Percentiles rank a stretch among this genome's conserved stretches.
Conservation (phyloP, 2,888 invertebrate genomes). For the Resseliella maxima region DNA sequence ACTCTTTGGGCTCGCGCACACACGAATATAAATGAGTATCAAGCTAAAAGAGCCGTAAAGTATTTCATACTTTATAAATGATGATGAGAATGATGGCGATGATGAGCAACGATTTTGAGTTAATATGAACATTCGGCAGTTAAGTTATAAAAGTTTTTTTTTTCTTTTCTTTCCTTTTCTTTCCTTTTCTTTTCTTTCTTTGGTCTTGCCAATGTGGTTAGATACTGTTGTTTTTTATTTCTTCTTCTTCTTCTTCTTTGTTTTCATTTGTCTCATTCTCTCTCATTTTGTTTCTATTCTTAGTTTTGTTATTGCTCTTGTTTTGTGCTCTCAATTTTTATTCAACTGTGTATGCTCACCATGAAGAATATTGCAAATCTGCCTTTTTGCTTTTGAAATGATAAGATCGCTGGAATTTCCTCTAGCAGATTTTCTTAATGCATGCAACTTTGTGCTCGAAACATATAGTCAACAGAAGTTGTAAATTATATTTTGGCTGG, state of each 20-base stretch:
- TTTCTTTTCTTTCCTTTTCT: neutral
- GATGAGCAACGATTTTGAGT: slow-evolving; percentile 49
- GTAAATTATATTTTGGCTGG: slow-evolving; percentile 33
- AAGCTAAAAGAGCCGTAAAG: slow-evolving; percentile 41
- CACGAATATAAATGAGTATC: slow-evolving; percentile 19
- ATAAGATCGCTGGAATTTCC: slow-evolving; percentile 34
- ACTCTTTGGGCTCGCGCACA: neutral
- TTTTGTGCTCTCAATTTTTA: neutral
- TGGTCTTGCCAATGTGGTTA: too few species aligned
- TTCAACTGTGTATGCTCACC: neutral
- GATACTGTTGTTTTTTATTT: too few species aligned
- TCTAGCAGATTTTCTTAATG: slow-evolving; percentile 30
- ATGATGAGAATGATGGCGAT: slow-evolving; percentile 45
- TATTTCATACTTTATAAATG: slow-evolving; percentile 51
- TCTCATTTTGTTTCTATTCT: neutral
- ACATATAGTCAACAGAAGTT: slow-evolving; percentile 17
- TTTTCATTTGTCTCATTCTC: neutral
- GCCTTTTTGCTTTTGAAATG: neutral
- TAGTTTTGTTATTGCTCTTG: neutral
- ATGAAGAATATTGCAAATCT: neutral
- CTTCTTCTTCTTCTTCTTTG: neutral
- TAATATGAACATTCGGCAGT: slow-evolving; percentile 38
- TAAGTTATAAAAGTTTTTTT: neutral
- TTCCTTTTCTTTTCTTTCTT: neutral
- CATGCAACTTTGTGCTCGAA: neutral